Percentiles rank a stretch among this genome's conserved stretches.
These are phyloP conservation scores for Vollenhovia emeryi DNA, from an alignment of 1,140 invertebrate species.

Conservation along the genomic window DNA sequence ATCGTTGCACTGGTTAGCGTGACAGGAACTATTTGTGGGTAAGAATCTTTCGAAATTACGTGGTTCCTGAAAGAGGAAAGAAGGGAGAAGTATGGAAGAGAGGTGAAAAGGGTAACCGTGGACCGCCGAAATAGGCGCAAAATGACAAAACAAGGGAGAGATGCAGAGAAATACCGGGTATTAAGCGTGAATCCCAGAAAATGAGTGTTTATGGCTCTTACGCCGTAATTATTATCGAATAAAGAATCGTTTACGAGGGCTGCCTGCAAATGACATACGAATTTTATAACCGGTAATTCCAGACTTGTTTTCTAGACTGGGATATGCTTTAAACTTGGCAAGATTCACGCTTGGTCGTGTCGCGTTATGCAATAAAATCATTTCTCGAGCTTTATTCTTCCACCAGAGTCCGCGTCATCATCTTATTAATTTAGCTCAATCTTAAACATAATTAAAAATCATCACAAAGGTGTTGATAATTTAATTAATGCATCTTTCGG, in stretches of 20 bases:
- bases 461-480: neutral
- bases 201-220: slow-evolving; percentile 76
- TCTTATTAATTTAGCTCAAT: slow-evolving; percentile 9
- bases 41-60: slow-evolving; percentile 43
- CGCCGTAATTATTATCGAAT: slow-evolving; percentile 83
- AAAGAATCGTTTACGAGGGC: slow-evolving; percentile 78
- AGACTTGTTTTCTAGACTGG: slow-evolving; percentile 45
- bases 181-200: slow-evolving; percentile 70
- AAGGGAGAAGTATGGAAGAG: neutral
- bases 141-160: slow-evolving; percentile 70
- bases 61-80: neutral
- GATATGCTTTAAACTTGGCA: neutral
- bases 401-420: neutral
- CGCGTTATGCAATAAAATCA: slow-evolving; percentile 20
- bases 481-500: neutral
- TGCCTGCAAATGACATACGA: slow-evolving; percentile 76
- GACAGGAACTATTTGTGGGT: slow-evolving; percentile 14
- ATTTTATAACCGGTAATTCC: slow-evolving; percentile 74
- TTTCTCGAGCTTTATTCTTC: neutral
- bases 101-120: slow-evolving; percentile 1
- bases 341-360: slow-evolving; percentile 4
- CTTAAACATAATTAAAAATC: slow-evolving; percentile 21
- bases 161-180: slow-evolving; percentile 70
- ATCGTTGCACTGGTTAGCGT: slow-evolving; percentile 16
- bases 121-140: slow-evolving; percentile 28